Evolutionary conservation across 2,888 invertebrate species (phyloP).

Genomic region (Syrphus vitripennis): DNA sequence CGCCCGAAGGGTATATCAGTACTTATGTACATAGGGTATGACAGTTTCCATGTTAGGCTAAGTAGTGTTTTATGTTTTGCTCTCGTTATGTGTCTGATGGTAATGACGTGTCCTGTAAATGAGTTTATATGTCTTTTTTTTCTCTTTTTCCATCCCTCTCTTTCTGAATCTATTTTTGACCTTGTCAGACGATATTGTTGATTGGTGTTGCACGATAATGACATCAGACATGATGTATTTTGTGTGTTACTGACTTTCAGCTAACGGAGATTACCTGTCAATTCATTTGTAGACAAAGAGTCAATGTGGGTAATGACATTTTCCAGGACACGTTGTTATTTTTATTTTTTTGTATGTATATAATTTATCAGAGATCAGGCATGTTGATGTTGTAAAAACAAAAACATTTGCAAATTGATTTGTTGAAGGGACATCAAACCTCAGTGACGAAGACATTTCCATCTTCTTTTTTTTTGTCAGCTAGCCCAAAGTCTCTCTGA

Average conservation of each 20-base stretch:
- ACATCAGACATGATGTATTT: slow-evolving; percentile 36
- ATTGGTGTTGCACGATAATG: slow-evolving; percentile 55
- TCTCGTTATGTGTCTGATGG: slow-evolving; percentile 33
- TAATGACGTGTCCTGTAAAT: slow-evolving; percentile 12
- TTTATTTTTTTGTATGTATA: neutral
- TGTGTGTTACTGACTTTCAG: slow-evolving; percentile 12
- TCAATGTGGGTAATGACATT: slow-evolving; percentile 24
- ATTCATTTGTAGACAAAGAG: slow-evolving; percentile 24
- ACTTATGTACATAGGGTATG: no score
- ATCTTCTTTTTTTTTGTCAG: neutral
- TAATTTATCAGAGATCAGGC: neutral
- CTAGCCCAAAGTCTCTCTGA: neutral
- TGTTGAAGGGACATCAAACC: neutral
- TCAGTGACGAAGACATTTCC: neutral
- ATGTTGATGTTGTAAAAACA: neutral
- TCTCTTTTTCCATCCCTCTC: slow-evolving; percentile 15
- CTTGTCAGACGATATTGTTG: slow-evolving; percentile 47
- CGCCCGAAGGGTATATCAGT: neutral
- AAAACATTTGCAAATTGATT: neutral
- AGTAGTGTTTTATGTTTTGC: slow-evolving; percentile 65
- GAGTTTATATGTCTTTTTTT: neutral
- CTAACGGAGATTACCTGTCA: slow-evolving; percentile 58
- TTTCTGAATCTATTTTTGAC: slow-evolving; percentile 39
- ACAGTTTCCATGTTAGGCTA: slow-evolving; percentile 56
- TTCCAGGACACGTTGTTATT: slow-evolving; percentile 26